These are phyloP conservation scores for Enteromius viviparus DNA, from an alignment of 2,797 vertebrate species.

Conservation along the genomic window DNA sequence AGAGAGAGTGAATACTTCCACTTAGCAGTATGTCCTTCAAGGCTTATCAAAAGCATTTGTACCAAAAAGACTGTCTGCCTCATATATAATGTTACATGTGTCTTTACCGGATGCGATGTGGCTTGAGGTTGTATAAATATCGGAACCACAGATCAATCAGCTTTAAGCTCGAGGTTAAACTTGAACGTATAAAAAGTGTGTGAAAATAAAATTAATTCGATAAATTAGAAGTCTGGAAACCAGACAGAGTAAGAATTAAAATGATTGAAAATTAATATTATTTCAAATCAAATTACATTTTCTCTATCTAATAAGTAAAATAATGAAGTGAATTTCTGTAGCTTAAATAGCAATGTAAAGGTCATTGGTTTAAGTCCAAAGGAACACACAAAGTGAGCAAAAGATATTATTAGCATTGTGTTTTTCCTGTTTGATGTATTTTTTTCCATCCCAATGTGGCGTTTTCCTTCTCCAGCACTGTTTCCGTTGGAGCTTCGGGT, in stretches of 20 bases:
- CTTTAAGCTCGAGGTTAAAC: background rate
- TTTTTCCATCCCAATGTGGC: slow-evolving; percentile 13
- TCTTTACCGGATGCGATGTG: background rate
- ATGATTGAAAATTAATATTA: background rate
- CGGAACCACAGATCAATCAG: background rate
- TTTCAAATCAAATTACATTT: background rate
- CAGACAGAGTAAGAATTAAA: background rate
- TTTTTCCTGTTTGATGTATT: background rate
- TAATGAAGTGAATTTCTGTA: background rate
- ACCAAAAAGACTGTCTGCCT: background rate
- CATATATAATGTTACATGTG: background rate
- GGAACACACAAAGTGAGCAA: background rate
- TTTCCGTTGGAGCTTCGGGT: slow-evolving; percentile 35
- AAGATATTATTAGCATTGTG: background rate
- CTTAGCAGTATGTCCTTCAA: slow-evolving; percentile 49
- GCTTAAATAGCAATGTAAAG: background rate
- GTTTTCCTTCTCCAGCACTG: slow-evolving; percentile 36
- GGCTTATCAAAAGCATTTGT: slow-evolving; percentile 27
- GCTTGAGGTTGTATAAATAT: background rate
- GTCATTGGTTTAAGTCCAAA: background rate
- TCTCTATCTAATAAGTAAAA: background rate
- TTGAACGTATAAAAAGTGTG: background rate
- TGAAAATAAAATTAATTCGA: background rate
- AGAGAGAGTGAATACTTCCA: background rate
- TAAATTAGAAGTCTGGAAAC: background rate